Evolutionary conservation across 2,113 vertebrate genomes (phyloP).

Genomic region (Galemys pyrenaicus): DNA sequence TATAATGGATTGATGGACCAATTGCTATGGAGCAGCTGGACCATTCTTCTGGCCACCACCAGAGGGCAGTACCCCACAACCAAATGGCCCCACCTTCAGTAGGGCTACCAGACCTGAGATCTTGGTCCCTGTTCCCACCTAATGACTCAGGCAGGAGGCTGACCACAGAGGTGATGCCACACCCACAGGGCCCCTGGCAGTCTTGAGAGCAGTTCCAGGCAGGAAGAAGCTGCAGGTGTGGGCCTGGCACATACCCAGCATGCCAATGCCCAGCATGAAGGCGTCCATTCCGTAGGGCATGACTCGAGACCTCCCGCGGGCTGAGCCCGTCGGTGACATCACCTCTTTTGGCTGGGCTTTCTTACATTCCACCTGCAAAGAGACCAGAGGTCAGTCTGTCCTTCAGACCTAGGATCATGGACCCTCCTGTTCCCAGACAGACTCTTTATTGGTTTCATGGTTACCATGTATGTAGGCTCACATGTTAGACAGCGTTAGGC

Average conservation of each 20-base stretch:
- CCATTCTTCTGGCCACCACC: constrained; percentile 76
- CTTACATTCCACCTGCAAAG: constrained; percentile 98
- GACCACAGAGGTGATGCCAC: constrained; percentile 3
- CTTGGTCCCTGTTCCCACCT: neutral
- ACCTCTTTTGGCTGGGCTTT: constrained; percentile 99
- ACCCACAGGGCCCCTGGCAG: neutral
- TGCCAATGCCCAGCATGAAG: constrained; percentile 99
- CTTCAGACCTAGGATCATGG: neutral
- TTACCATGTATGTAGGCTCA: neutral
- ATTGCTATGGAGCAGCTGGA: neutral
- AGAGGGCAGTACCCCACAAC: constrained; percentile 81
- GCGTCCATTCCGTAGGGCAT: constrained; percentile 99
- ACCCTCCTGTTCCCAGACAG: neutral
- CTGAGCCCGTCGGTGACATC: constrained; percentile 98
- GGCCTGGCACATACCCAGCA: constrained; percentile 92
- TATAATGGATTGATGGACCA: neutral
- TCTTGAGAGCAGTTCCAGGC: neutral
- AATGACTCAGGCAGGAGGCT: constrained; percentile 49
- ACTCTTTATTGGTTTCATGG: neutral
- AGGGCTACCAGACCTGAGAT: neutral
- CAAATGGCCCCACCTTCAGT: neutral
- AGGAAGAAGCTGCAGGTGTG: constrained; percentile 10
- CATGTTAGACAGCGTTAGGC: neutral
- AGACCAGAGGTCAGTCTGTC: constrained; percentile 45
- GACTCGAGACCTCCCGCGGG: constrained; percentile 96